Conservation (phyloP, 2,113 vertebrate species). For the Cheilinus undulatus region DNA sequence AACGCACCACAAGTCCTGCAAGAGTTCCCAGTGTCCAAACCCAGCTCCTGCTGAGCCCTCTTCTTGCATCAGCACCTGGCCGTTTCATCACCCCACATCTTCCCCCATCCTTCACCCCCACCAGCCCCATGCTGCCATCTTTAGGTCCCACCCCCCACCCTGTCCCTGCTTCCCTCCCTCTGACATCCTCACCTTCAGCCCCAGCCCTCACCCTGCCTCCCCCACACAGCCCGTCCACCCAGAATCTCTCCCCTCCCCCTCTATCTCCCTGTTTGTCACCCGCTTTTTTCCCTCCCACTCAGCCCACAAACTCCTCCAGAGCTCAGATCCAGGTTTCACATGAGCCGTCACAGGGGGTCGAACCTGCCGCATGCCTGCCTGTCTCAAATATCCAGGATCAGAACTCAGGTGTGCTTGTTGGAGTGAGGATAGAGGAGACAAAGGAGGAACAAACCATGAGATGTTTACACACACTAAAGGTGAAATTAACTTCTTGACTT, state of each 20-base stretch:
- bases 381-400: not conserved
- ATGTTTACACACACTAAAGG: constrained; percentile 66
- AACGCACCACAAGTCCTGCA: not conserved
- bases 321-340: not conserved
- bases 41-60: constrained; percentile 58
- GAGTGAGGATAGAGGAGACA: not conserved
- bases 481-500: too few species aligned
- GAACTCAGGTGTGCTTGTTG: not conserved
- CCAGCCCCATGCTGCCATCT: constrained; percentile 49
- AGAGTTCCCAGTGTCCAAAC: not conserved
- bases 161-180: not conserved
- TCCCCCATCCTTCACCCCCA: constrained; percentile 4
- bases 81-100: not conserved
- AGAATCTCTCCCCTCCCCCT: constrained; percentile 39
- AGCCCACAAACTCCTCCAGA: not conserved
- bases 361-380: not conserved
- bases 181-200: constrained; percentile 29
- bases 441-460: constrained; percentile 23
- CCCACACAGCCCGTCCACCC: constrained; percentile 26
- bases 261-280: constrained; percentile 39
- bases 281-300: constrained; percentile 2
- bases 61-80: constrained; percentile 20
- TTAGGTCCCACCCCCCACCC: constrained; percentile 56
- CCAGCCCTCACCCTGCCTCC: constrained; percentile 49
- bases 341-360: not conserved